Evolutionary conservation across 1,140 invertebrate species (phyloP).

Genomic region (Spodoptera frugiperda): DNA sequence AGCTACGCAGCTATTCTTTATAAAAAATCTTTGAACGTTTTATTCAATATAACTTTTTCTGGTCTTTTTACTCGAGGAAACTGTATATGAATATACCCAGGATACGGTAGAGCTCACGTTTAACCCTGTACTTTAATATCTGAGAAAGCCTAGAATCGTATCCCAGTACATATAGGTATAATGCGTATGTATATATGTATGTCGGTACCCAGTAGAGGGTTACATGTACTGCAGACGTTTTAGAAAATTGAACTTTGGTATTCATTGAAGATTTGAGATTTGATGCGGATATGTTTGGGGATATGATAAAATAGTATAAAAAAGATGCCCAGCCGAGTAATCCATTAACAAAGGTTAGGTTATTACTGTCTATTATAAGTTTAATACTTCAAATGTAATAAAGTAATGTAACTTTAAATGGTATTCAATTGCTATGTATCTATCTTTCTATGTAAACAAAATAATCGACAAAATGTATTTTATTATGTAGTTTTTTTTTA

Average conservation of each 20-base stretch:
- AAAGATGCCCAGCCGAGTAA: no score
- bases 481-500: no score
- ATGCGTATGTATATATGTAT: slow-evolving; percentile 1
- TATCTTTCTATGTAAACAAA: no score
- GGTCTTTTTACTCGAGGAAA: background rate
- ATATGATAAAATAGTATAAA: background rate
- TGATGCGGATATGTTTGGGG: background rate
- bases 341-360: no score
- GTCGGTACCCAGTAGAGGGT: background rate
- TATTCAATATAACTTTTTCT: background rate
- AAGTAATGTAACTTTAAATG: no score
- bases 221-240: slow-evolving; percentile 1
- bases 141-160: slow-evolving; percentile 19
- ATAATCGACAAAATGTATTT: no score
- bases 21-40: no score
- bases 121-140: slow-evolving; percentile 20
- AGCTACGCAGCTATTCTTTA: background rate
- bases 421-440: no score
- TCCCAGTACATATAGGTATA: background rate
- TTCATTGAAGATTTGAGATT: slow-evolving; percentile 9
- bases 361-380: no score
- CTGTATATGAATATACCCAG: slow-evolving; percentile 6
- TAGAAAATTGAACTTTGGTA: slow-evolving; percentile 22
- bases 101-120: background rate
- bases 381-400: no score